A percentile compares a stretch with the other conserved stretches of the same genome.
These are phyloP conservation scores for Melanotaenia trifasciata DNA, from an alignment of 2,797 vertebrate species.

Conservation along the genomic window DNA sequence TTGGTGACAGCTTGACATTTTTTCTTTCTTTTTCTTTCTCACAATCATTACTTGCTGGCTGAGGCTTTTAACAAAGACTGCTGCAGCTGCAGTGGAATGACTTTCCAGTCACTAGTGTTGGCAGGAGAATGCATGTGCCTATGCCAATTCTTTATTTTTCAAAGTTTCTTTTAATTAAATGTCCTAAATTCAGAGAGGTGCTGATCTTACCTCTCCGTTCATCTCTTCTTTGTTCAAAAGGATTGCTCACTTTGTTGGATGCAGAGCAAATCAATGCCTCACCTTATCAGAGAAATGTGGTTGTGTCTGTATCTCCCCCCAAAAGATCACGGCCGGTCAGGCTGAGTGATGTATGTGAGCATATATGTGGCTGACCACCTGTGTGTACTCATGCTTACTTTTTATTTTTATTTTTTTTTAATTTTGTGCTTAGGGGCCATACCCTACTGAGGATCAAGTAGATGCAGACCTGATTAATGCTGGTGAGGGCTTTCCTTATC, in stretches of 20 bases:
- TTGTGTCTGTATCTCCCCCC: conserved; percentile 51
- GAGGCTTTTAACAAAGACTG: conserved; percentile 55
- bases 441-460: conserved; percentile 89
- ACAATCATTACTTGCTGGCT: conserved; percentile 56
- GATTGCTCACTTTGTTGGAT: conserved; percentile 56
- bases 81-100: conserved; percentile 34
- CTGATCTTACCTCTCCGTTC: conserved; percentile 12
- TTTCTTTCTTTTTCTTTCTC: conserved; percentile 45
- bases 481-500: conserved; percentile 80
- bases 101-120: conserved; percentile 55
- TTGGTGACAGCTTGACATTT: conserved; percentile 53
- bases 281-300: conserved; percentile 68
- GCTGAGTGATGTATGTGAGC: conserved; percentile 41
- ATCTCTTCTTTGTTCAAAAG: conserved; percentile 23
- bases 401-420: conserved; percentile 35
- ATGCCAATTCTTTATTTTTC: conserved; percentile 59
- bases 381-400: conserved; percentile 21
- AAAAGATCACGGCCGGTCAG: conserved; percentile 49
- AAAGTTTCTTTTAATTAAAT: conserved; percentile 56
- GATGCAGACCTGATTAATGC: conserved; percentile 98
- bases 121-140: conserved; percentile 52
- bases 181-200: conserved; percentile 35
- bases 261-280: conserved; percentile 70
- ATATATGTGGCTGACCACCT: conserved; percentile 7
- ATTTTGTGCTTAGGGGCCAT: conserved; percentile 88